Conservation (phyloP, 2,797 vertebrate genomes). For the Hypotaenidia philippensis region DNA sequence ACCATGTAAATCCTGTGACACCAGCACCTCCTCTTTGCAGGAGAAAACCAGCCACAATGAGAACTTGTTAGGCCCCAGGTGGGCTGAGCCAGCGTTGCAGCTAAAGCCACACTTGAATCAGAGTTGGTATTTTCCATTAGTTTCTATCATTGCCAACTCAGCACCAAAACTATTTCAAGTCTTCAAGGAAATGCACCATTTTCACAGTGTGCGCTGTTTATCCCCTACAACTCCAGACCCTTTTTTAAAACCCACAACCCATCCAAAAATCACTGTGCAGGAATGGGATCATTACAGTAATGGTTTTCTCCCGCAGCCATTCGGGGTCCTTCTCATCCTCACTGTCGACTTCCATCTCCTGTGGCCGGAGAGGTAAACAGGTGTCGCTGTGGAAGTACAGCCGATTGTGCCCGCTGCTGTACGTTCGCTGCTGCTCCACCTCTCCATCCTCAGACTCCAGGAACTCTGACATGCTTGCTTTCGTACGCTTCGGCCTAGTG, state of each 20-base stretch:
- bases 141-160: neutral
- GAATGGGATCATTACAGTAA: conserved; percentile 86
- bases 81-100: neutral
- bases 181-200: neutral
- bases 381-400: conserved; percentile 99
- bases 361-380: conserved; percentile 95
- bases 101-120: neutral
- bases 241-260: neutral
- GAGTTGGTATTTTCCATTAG: neutral
- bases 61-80: fast-evolving
- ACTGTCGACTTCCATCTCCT: conserved; percentile 98
- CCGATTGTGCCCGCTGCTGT: conserved; percentile 97
- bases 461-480: conserved; percentile 97
- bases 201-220: fast-evolving
- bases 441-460: conserved; percentile 96
- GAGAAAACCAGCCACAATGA: neutral
- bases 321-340: conserved; percentile 97
- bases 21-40: neutral
- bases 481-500: conserved; percentile 94
- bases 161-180: neutral
- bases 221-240: neutral
- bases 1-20: neutral
- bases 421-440: conserved; percentile 94
- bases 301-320: conserved; percentile 98
- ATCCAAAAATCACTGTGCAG: neutral